Evolutionary conservation across 1,140 invertebrate species (phyloP).

Genomic region (Harpegnathos saltator): DNA sequence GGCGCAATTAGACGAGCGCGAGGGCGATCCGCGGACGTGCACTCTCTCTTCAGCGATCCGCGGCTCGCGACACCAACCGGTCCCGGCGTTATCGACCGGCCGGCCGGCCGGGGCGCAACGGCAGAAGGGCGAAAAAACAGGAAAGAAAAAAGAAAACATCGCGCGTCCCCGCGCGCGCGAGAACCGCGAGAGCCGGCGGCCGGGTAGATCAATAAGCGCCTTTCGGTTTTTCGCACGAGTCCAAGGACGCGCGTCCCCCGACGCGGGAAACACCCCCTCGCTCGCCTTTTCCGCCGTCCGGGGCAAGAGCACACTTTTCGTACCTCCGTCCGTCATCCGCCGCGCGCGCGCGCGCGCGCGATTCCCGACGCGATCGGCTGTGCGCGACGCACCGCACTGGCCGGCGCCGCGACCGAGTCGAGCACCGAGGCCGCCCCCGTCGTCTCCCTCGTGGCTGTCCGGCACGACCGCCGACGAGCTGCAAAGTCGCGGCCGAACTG

Average conservation of each 20-base stretch:
- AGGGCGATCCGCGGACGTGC: conserved; percentile 11
- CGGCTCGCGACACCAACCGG: conserved; percentile 4
- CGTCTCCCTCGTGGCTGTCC: neutral
- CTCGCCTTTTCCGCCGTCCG: no score
- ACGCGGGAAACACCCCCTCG: conserved; percentile 2
- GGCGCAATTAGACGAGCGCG: conserved; percentile 20
- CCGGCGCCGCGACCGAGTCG: neutral
- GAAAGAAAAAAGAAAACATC: conserved; percentile 31
- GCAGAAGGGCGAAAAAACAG: no score
- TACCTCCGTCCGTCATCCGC: conserved; percentile 1
- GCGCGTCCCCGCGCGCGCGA: conserved; percentile 14
- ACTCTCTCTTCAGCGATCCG: no score
- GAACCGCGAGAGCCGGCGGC: conserved; percentile 27
- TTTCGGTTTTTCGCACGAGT: conserved; percentile 67
- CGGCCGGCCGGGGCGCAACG: no score
- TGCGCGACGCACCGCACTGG: neutral
- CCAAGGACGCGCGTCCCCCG: conserved; percentile 15
- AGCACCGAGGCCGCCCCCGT: no score
- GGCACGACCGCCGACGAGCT: conserved; percentile 50
- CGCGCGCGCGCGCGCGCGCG: no score
- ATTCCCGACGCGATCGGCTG: neutral
- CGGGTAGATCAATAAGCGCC: conserved; percentile 65
- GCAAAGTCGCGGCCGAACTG: conserved; percentile 69
- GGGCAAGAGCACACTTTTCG: neutral
- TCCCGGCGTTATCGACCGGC: conserved; percentile 51